Evolutionary conservation across 2,113 vertebrate genomes (phyloP), one percentile per base, ranked within the genome.

Genomic region (Microcebus jonahi): DNA sequence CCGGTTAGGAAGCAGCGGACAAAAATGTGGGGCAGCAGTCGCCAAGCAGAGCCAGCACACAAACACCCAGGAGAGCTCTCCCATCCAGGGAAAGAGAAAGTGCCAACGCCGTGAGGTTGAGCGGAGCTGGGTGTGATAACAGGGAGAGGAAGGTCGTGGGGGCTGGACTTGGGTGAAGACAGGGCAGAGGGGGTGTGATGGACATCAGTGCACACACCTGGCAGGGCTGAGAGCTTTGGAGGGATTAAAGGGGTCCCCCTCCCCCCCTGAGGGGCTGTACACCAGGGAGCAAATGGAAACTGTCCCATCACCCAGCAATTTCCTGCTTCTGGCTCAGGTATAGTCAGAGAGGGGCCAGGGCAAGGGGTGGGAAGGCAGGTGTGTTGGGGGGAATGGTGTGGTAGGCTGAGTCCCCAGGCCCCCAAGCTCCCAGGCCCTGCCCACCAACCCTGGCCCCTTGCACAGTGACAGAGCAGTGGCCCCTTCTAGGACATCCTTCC

Each of bases 401-500:
- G 97, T 27, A 88, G 93, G 88, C 80, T 2, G 90, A 82, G 27
- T 6, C 68, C n/a, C n/a, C 25, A 20, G 6, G 39, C 0, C 75
- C n/a, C n/a, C 25, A 18, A 7, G 34, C 0, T 3, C 15, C 25
- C 36, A 25, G 23, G 0, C 34, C 20, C 73, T 25, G 39, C 36
- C 50, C 65, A 2, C 6, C 13, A 20, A 21, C 3, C 29, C 29
- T 14, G 97, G 97, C 97, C 98, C 97, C 95, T 97, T 98, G 98
- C 96, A 95, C 23, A 0, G 97, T 98, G 98, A 99, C 98, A 94
- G 98, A 99, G 98, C 98, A 97, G 98, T 96, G 97, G 95, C 3
- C 98, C 98, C 94, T 98, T 98, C 98, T 98, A 98, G 98, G 98
- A 98, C 98, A 98, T 98, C 98, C 98, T 98, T 98, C 98, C 98